A percentile compares a stretch with the other conserved stretches of the same genome.
phyloP scores from a whole-genome alignment of 2,797 vertebrate genomes.

The Coreius guichenoti region DNA sequence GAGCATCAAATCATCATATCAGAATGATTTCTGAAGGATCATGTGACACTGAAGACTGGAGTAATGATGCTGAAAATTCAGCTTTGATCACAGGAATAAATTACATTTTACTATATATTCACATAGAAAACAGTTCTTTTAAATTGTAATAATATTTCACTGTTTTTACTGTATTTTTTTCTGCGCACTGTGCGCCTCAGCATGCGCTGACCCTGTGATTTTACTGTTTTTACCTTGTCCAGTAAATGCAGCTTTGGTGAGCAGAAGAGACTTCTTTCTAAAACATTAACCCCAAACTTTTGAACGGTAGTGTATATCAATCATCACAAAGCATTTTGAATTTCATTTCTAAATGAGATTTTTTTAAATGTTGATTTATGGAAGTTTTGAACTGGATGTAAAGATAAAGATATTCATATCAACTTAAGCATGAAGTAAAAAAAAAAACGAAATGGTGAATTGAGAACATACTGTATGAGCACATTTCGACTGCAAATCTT shows the following conservation, averaged over 20 bases:
- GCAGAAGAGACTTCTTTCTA: background rate
- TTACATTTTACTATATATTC: background rate
- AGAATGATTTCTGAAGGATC: background rate
- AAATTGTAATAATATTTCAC: background rate
- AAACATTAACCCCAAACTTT: background rate
- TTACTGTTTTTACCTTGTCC: background rate
- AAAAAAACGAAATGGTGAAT: conserved; percentile 70
- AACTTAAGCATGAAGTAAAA: conserved; percentile 79
- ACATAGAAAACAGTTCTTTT: background rate
- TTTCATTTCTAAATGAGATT: conserved; percentile 81
- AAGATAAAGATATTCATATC: conserved; percentile 85
- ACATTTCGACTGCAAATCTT: conserved; percentile 72
- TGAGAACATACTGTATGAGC: conserved; percentile 71
- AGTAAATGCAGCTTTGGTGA: background rate
- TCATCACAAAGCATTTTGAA: conserved; percentile 45
- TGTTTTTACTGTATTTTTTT: background rate
- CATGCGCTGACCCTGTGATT: too few species aligned
- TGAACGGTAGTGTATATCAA: background rate
- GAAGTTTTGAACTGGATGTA: conserved; percentile 77
- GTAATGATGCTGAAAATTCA: background rate
- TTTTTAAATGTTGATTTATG: conserved; percentile 71
- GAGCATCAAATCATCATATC: background rate
- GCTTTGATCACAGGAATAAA: background rate
- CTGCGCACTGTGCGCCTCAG: too few species aligned
- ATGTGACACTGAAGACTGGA: background rate